Percentiles rank a stretch among this genome's conserved stretches.
Evolutionary conservation across 2,113 vertebrate genomes (phyloP).

Genomic region (Formicarius rufipectus): DNA sequence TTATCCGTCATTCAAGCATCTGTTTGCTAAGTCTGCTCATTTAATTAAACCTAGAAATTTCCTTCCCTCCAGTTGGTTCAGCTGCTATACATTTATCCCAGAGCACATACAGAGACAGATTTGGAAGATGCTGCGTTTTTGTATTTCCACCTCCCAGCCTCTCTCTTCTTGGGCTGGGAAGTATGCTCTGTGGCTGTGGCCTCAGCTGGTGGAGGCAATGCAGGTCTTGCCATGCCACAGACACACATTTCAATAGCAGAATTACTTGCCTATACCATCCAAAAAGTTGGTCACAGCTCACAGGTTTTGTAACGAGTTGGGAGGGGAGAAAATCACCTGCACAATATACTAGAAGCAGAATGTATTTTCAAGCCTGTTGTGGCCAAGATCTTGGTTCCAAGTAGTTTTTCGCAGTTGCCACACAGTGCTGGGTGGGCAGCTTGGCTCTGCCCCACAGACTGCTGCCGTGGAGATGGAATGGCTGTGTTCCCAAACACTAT

Average conservation of each 20-base stretch:
- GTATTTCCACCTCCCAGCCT: neutral
- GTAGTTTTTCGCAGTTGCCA: neutral
- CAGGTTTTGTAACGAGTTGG: neutral
- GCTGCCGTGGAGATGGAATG: neutral
- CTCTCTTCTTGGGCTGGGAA: neutral
- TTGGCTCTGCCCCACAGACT: neutral
- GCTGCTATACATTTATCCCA: neutral
- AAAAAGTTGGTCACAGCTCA: conserved; percentile 2
- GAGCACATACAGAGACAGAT: neutral
- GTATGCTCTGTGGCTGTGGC: fast-evolving
- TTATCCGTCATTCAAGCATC: neutral
- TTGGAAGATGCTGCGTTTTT: neutral
- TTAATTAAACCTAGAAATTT: conserved; percentile 17
- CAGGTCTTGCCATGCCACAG: fast-evolving
- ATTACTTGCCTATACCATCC: neutral
- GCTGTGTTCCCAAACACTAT: neutral
- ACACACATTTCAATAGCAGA: neutral
- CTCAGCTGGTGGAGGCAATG: neutral
- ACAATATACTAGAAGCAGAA: neutral
- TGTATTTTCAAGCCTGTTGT: neutral
- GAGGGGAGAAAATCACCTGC: conserved; percentile 1
- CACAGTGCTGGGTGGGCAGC: neutral
- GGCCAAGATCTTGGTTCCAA: neutral
- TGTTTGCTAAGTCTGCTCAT: neutral
- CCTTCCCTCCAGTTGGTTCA: neutral